These are phyloP conservation scores for Drosophila nigritarsus DNA, from an alignment of 2,888 invertebrate species.

Conservation along the genomic window DNA sequence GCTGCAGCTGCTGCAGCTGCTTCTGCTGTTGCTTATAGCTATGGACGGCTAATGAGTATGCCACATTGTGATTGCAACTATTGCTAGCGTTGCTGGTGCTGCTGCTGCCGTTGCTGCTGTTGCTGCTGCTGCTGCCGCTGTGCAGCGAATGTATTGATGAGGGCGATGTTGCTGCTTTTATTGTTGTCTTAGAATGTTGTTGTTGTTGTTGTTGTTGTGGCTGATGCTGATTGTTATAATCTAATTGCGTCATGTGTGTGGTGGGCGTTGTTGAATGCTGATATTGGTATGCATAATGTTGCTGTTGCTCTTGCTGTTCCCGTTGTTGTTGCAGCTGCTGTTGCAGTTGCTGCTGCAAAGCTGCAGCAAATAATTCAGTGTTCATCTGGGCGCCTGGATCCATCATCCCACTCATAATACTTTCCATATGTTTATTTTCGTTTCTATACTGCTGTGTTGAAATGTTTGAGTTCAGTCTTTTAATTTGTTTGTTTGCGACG, in stretches of 20 bases:
- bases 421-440: constrained; percentile 60
- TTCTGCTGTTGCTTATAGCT: constrained; percentile 67
- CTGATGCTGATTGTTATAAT: constrained; percentile 64
- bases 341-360: constrained; percentile 46
- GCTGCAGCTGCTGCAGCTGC: constrained; percentile 55
- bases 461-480: constrained; percentile 64
- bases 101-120: constrained; percentile 63
- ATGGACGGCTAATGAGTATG: constrained; percentile 71
- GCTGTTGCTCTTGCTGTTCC: constrained; percentile 55
- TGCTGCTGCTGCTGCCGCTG: constrained; percentile 50
- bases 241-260: constrained; percentile 58
- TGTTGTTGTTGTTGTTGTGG: constrained; percentile 43
- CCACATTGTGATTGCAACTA: constrained; percentile 41
- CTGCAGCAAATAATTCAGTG: constrained; percentile 72
- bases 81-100: constrained; percentile 49
- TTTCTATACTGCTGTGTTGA: constrained; percentile 53
- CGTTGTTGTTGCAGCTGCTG: constrained; percentile 44
- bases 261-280: constrained; percentile 61
- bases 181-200: constrained; percentile 65
- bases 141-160: constrained; percentile 60
- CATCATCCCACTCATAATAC: constrained; percentile 72
- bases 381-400: constrained; percentile 73
- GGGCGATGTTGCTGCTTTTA: constrained; percentile 61
- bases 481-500: constrained; percentile 36
- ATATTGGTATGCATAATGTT: constrained; percentile 56